Base-by-base conservation (phyloP, 2,888 invertebrate species). In the Drosophila buzzatii region DNA sequence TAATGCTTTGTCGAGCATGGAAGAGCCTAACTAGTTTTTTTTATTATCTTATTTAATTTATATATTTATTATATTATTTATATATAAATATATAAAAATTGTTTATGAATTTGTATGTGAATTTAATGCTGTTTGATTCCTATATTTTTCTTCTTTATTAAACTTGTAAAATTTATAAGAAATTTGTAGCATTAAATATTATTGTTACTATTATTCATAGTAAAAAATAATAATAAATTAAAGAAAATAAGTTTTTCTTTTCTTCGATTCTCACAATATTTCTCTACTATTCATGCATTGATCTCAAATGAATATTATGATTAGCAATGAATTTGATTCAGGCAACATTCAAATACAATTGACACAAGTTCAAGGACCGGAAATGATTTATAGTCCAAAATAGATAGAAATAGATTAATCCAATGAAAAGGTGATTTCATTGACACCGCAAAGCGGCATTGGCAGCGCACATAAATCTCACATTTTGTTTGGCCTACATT, bases 331-430 rank as follows among this genome's bases (percentile, higher is more conserved):
- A n/a, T 49, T 16, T 41, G 10, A 39, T 35, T 55, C 31, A 14
- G 20, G 51, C 31, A 23, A 10, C 23, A 53, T 42, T 68, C 45
- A 55, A 57, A 47, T 70, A 1, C 31, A 44, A 27, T 49, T 20
- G 59, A 39, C 31, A 49, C 39, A 20, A n/a, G 59, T 49, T 52
- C 55, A 57, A 71, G 14, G 45, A 39, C 49, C 65, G 73, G 66
- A 76, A 72, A 65, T 72, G 59, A 60, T 71, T 71, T 59, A 64
- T 73, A 39, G 18, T 27, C 39, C 20, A 60, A 51, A 58, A 49
- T 27, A 59, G 70, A 58, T 60, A 64, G 37, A 52, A 5, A 39
- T 39, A 53, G 53, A 53, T 53, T 27, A 53, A 23, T 23, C 31
- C 35, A 20, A 35, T 51, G 51, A 35, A 62, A 55, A 62, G 61